Evolutionary conservation across 2,888 invertebrate genomes (phyloP).

Genomic region (Andrena flavipes): DNA sequence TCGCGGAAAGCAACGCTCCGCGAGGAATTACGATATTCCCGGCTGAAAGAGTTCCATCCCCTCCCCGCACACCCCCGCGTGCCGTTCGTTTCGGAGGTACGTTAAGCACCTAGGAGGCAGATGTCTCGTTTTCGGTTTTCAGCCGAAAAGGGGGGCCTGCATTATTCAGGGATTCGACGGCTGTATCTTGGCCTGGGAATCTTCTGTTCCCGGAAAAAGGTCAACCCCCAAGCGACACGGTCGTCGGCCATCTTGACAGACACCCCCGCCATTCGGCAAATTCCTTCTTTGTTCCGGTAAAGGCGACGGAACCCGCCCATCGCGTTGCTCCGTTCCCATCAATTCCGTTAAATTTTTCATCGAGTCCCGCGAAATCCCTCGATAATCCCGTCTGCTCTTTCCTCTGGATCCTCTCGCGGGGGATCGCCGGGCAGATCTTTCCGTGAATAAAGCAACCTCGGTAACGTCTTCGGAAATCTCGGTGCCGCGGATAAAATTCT

Average conservation of each 20-base stretch:
- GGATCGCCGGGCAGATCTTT: not conserved
- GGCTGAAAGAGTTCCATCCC: not conserved
- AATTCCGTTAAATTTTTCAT: constrained; percentile 71
- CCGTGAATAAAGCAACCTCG: not conserved
- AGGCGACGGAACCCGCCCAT: constrained; percentile 40
- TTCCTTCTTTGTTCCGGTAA: constrained; percentile 64
- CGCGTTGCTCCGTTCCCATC: constrained; percentile 68
- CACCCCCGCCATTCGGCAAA: constrained; percentile 38
- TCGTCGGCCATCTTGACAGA: constrained; percentile 55
- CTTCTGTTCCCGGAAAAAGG: constrained; percentile 32
- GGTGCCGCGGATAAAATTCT: not conserved
- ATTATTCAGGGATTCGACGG: constrained; percentile 26
- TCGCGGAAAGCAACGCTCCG: no score
- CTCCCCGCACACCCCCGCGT: no score
- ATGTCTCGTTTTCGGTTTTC: constrained; percentile 20
- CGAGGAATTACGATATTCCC: not conserved
- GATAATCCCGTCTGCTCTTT: constrained; percentile 19
- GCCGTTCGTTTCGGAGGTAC: not conserved
- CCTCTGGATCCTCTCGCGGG: not conserved
- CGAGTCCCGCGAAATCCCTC: not conserved
- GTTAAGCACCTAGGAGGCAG: constrained; percentile 2
- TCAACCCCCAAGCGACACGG: constrained; percentile 31
- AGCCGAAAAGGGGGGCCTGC: constrained; percentile 2
- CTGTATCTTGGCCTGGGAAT: constrained; percentile 23
- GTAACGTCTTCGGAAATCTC: not conserved